Evolutionary conservation across 1,140 invertebrate genomes (phyloP), one percentile per base, ranked within the genome.

Genomic region (Euwallacea fornicatus): DNA sequence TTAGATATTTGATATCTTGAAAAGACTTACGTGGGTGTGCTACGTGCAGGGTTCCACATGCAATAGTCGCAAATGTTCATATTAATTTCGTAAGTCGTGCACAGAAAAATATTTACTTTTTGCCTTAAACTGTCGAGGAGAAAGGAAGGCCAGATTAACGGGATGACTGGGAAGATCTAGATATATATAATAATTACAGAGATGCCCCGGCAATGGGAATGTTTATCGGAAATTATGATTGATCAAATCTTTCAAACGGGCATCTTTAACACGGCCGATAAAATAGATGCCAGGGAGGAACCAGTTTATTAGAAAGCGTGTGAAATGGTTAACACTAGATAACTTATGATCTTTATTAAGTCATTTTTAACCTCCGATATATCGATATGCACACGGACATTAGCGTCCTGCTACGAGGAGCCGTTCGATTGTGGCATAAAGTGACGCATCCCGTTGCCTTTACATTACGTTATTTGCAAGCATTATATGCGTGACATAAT

Each of bases 251-350:
- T 41, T 43, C 21, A 33, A 54, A 42, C 10, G 10, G 41, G 62
- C 67, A 62, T 55, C 43, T 68, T 41, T 69, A 69, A 62, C 67
- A 62, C 44, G 46, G 16, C 16, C 9, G 67, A 69, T 69, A 69
- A 69, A 69, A 68, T 68, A 60, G 42, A 53, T 55, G 43, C 47
- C 43, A 60, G 44, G 44, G 44, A 54, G 59, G 50, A 69, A 69
- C 67, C 67, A 69, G 59, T 62, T 60, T 69, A 69, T 69, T 69
- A 69, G 67, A 69, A 69, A 69, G 67, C 67, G 67, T 69, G 67
- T 62, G 67, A 69, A 69, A 69, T 69, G 42, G 11, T 10, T 62
- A 68, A 47, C 42, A 13, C 43, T 11, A 41, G 54, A 68, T 68
- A 50, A 68, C 13, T 66, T 56, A 66, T 56, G 41, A 60, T 60